A percentile compares a stretch with the other conserved stretches of the same genome.
Evolutionary conservation across 2,888 invertebrate genomes (phyloP).

Genomic region (Lasius platythorax): DNA sequence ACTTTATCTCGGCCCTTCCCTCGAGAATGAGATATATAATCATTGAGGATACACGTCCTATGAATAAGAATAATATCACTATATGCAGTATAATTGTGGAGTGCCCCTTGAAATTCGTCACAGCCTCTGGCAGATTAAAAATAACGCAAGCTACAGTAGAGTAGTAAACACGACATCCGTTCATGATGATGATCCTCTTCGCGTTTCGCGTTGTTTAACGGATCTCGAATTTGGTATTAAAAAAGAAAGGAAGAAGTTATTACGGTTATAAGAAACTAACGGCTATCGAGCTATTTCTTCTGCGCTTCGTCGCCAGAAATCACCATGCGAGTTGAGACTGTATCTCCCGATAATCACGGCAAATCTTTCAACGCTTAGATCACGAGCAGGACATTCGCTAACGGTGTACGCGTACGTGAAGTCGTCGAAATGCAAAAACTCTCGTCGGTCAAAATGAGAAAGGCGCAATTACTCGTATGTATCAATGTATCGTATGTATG

Average conservation of each 20-base stretch:
- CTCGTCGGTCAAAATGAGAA: background rate
- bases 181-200: background rate
- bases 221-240: constrained; percentile 17
- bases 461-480: background rate
- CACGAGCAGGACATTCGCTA: background rate
- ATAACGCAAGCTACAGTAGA: constrained; percentile 47
- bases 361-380: background rate
- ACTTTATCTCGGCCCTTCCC: constrained; percentile 46
- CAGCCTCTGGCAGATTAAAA: constrained; percentile 67
- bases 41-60: constrained; percentile 40
- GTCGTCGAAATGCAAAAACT: background rate
- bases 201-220: background rate
- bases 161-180: constrained; percentile 29
- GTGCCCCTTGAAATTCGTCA: constrained; percentile 54
- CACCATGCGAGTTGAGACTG: constrained; percentile 33
- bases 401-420: constrained; percentile 8
- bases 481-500: too few species aligned
- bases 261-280: constrained; percentile 40
- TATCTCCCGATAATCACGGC: constrained; percentile 16
- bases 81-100: constrained; percentile 50
- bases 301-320: constrained; percentile 35
- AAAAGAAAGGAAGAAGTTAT: constrained; percentile 11
- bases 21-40: constrained; percentile 35
- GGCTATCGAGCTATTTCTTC: constrained; percentile 35
- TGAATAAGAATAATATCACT: constrained; percentile 57